These are phyloP conservation scores for Paralvinella palmiformis DNA, from an alignment of 1,140 invertebrate species.

Conservation along the genomic window DNA sequence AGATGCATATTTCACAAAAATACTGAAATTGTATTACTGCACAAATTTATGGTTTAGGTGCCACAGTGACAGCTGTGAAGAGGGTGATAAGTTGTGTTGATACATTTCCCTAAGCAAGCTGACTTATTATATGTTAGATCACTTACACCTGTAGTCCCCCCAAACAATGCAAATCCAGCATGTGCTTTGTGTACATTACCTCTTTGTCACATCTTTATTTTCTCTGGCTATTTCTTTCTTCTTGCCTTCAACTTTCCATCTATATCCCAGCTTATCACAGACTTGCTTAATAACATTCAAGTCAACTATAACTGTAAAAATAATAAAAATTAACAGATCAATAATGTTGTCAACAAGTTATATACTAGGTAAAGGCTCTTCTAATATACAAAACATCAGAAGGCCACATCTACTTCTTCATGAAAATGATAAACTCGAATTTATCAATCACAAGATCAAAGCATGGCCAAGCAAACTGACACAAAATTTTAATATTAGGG, in stretches of 20 bases:
- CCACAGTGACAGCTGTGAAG: not conserved
- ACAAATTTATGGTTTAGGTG: not conserved
- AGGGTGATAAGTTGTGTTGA: not conserved
- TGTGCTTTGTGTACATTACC: too few relatives aligned
- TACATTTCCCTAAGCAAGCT: not conserved
- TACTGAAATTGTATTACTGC: too few relatives aligned
- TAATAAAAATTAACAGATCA: not conserved
- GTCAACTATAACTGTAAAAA: slow-evolving; percentile 48
- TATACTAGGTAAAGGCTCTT: not conserved
- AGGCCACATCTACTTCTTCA: too few relatives aligned
- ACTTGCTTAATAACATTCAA: slow-evolving; percentile 59
- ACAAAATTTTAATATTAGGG: too few relatives aligned
- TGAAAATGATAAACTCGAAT: too few relatives aligned
- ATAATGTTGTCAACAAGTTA: not conserved
- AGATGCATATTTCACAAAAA: too few relatives aligned
- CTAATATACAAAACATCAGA: not conserved
- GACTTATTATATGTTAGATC: not conserved
- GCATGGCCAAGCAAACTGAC: too few relatives aligned
- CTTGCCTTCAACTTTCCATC: slow-evolving; percentile 53
- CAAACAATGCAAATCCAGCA: too few relatives aligned
- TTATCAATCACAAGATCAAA: too few relatives aligned
- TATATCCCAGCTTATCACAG: slow-evolving; percentile 60
- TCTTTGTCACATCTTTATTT: slow-evolving; percentile 34
- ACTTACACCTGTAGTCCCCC: not conserved
- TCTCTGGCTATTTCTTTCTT: slow-evolving; percentile 39